A percentile compares a stretch with the other conserved stretches of the same genome.
Conservation (phyloP, 2,797 vertebrate species). For the Hylomyscus alleni region DNA sequence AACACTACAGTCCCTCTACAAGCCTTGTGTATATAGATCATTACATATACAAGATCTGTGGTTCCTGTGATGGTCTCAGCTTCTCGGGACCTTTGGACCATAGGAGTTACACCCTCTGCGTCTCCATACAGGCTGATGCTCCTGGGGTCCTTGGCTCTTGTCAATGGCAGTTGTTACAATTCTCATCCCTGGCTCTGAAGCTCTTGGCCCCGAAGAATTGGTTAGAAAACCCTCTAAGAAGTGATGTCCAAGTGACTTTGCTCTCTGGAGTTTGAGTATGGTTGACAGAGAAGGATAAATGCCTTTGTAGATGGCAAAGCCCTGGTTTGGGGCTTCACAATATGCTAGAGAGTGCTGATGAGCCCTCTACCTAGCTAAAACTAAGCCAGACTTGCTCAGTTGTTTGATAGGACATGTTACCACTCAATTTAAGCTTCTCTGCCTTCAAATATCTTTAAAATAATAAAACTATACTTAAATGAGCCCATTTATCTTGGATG, state of each 20-base stretch:
- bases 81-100: not conserved
- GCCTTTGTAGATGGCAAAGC: not conserved
- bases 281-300: not conserved
- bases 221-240: not conserved
- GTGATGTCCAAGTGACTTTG: not conserved
- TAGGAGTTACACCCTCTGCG: not conserved
- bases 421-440: constrained; percentile 36
- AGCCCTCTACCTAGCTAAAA: not conserved
- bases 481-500: constrained; percentile 48
- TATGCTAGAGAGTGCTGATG: not conserved
- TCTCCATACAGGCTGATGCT: too few species aligned
- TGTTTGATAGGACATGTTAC: constrained; percentile 50
- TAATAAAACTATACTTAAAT: constrained; percentile 26
- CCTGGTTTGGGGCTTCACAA: not conserved
- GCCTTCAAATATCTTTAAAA: constrained; percentile 61
- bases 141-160: not conserved
- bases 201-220: not conserved
- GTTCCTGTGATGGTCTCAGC: not conserved
- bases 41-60: not conserved
- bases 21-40: not conserved
- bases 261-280: not conserved
- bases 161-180: not conserved
- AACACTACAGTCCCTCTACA: not conserved
- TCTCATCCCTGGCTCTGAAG: not conserved
- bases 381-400: constrained; percentile 13